Evolutionary conservation across 2,113 vertebrate genomes (phyloP), one percentile per base, ranked within the genome.

Genomic region (Pionites leucogaster): DNA sequence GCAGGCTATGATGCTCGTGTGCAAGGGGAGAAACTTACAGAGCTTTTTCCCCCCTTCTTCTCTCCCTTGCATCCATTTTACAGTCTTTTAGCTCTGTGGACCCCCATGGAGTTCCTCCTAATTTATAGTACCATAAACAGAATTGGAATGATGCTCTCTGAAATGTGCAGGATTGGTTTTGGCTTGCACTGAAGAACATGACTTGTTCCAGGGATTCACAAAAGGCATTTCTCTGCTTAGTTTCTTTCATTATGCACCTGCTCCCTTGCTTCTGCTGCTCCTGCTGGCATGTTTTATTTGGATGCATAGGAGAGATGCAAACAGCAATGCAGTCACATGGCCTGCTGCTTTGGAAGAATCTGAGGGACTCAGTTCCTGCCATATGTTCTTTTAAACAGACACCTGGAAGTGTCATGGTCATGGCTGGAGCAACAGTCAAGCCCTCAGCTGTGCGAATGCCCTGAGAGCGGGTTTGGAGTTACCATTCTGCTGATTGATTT

Each of bases 51-150:
- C 20, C 12, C 7, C 47, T 19, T 28, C 57, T 93, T 93, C 68
- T 60, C 64, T 92, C 46, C 24, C 35, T 84, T 3, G 24, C 90
- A 57, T 82, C 70, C 17, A 88, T 96, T 96, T 95, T 91, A 92
- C 86, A 91, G 52, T 91, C 92, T 84, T 92, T 92, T 89, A 75
- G 78, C 79, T 92, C 62, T 65, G 44, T 70, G 84, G 74, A 91
- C 77, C 83, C 79, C 91, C 25, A 8, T 10, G 46, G 77, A 71
- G 44, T 89, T 62, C 49, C n/a, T 94, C 77, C 65, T 92, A 88
- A 94, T 95, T 93, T 94, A 87, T 65, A 59, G 70, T 0, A 0
- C 80, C 63, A 33, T 91, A 82, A 95, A 76, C 50, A 78, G 90
- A 93, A 86, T 68, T 0, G 0, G 35, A 90, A 64, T 0, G 19